Evolutionary conservation across 2,888 invertebrate species (phyloP).

Genomic region (Eremobia ochroleuca): DNA sequence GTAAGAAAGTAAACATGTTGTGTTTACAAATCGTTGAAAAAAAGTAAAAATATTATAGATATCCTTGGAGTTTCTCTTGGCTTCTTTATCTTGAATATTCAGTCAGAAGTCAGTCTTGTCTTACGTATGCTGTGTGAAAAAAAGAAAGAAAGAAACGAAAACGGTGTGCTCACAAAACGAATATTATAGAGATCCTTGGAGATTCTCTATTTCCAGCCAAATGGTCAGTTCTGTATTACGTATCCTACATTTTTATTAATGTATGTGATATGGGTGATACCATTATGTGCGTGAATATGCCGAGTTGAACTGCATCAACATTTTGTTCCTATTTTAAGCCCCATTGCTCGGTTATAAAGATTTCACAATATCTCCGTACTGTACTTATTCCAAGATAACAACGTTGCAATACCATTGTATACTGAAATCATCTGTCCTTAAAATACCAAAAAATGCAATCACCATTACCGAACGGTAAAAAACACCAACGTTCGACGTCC

Average conservation of each 20-base stretch:
- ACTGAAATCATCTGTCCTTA: neutral
- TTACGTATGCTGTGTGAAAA: neutral
- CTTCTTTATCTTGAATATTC: too few relatives aligned
- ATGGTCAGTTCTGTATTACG: neutral
- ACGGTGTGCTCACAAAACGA: neutral
- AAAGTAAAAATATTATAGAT: neutral
- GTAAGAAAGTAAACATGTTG: neutral
- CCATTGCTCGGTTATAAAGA: neutral
- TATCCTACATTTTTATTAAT: neutral
- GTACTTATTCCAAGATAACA: neutral
- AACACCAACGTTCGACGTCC: neutral
- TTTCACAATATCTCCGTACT: neutral
- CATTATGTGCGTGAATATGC: neutral
- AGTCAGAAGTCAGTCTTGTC: too few relatives aligned
- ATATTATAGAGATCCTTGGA: neutral
- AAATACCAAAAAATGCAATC: constrained; percentile 30
- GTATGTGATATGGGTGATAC: neutral
- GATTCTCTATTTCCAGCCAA: neutral
- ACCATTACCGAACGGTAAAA: constrained; percentile 26
- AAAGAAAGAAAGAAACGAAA: neutral
- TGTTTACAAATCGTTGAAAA: neutral
- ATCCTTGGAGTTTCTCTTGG: too few relatives aligned
- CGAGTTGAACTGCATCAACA: neutral
- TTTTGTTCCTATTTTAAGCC: too few relatives aligned
- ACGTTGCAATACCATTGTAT: neutral